Percentiles rank a stretch among this genome's conserved stretches.
phyloP scores from a whole-genome alignment of 2,888 invertebrate genomes.

The Thelaira solivaga region DNA sequence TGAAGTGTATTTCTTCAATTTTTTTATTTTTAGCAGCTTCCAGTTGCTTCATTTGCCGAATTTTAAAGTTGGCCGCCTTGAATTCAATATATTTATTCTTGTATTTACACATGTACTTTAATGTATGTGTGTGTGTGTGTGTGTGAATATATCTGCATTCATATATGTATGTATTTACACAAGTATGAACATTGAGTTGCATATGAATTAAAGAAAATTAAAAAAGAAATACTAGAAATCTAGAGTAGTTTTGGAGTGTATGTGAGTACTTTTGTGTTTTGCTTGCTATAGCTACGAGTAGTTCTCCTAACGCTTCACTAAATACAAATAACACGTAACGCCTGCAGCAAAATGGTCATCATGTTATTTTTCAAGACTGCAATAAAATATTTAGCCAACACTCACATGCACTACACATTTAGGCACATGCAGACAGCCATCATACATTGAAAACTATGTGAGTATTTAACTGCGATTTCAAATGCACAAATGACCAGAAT shows the following conservation, averaged over 20 bases:
- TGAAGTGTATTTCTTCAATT: too few species aligned
- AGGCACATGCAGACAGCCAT: not conserved
- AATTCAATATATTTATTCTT: too few species aligned
- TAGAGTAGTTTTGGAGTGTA: not conserved
- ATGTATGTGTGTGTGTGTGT: too few species aligned
- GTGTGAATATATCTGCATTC: too few species aligned
- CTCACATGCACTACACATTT: not conserved
- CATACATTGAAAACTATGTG: not conserved
- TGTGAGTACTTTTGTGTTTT: not conserved
- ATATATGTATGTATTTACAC: not conserved
- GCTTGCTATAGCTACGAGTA: not conserved
- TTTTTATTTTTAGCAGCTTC: too few species aligned
- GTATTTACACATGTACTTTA: too few species aligned
- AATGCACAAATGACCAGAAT: conserved; percentile 18
- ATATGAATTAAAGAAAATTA: not conserved
- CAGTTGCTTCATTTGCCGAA: too few species aligned
- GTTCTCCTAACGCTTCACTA: conserved; percentile 34
- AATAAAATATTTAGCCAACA: conserved; percentile 10
- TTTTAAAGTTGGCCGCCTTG: too few species aligned
- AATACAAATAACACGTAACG: conserved; percentile 56
- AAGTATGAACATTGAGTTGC: not conserved
- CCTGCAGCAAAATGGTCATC: conserved; percentile 60
- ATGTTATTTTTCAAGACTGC: conserved; percentile 42
- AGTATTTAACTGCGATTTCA: conserved; percentile 22
- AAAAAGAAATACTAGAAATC: not conserved